Evolutionary conservation across 2,113 vertebrate species (phyloP).

Genomic region (Tragelaphus strepsiceros): DNA sequence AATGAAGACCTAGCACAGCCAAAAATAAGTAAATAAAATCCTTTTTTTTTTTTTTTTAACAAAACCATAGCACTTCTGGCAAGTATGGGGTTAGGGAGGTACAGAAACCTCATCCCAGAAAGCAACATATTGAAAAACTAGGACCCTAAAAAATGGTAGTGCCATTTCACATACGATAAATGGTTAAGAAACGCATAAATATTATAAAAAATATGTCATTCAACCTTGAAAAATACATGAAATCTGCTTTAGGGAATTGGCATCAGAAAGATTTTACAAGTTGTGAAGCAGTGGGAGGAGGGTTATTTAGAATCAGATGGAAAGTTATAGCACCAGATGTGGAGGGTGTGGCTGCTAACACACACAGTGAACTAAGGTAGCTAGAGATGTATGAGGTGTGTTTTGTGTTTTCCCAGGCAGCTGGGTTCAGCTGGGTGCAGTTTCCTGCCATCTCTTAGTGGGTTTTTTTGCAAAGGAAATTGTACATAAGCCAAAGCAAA

Average conservation of each 20-base stretch:
- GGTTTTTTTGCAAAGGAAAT: constrained; percentile 10
- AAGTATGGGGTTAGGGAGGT: background rate
- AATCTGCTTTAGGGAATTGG: background rate
- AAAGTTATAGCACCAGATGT: background rate
- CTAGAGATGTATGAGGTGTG: background rate
- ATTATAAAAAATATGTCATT: background rate
- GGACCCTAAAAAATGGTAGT: background rate
- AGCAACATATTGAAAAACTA: background rate
- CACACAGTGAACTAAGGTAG: background rate
- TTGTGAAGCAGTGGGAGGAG: background rate
- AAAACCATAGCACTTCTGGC: background rate
- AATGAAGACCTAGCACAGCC: too few species aligned
- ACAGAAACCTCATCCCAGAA: background rate
- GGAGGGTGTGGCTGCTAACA: background rate
- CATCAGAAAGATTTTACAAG: background rate
- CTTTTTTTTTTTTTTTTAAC: background rate
- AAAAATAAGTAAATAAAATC: too few species aligned
- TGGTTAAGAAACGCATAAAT: background rate
- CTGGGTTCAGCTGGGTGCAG: background rate
- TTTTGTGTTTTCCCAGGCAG: constrained; percentile 19
- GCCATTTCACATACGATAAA: background rate
- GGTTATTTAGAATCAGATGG: background rate
- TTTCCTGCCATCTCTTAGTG: background rate
- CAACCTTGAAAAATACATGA: background rate
- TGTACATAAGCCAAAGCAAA: background rate